phyloP scores from a whole-genome alignment of 2,113 vertebrate genomes.

The Salminus brasiliensis region DNA sequence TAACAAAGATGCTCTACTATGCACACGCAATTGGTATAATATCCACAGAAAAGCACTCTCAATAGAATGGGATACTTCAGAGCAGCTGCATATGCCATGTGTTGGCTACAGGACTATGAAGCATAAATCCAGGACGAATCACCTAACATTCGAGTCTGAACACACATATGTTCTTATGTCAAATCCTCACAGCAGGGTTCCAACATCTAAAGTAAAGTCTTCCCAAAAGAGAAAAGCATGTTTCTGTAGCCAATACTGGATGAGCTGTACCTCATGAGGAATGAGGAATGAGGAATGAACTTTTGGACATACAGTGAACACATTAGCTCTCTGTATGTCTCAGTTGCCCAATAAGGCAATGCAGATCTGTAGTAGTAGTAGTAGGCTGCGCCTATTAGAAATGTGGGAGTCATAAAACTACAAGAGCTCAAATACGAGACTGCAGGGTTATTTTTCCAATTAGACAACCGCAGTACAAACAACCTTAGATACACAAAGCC shows the following conservation, averaged over 20 bases:
- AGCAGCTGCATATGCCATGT: too few relatives aligned
- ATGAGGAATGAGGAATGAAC: background rate
- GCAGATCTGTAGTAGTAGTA: background rate
- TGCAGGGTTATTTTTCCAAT: background rate
- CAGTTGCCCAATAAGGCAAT: slow-evolving; percentile 3
- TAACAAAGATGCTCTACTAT: too few relatives aligned
- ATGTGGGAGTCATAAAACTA: background rate
- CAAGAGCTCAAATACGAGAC: background rate
- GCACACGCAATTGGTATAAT: too few relatives aligned
- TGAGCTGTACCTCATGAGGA: background rate
- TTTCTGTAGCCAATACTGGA: background rate
- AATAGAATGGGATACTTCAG: too few relatives aligned
- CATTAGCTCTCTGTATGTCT: background rate
- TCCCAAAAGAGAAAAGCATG: background rate
- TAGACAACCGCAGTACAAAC: background rate
- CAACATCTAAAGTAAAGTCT: background rate
- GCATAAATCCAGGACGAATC: too few relatives aligned
- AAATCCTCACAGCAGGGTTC: too few relatives aligned
- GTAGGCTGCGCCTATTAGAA: background rate
- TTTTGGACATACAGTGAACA: background rate
- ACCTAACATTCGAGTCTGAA: too few relatives aligned
- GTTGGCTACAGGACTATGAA: too few relatives aligned
- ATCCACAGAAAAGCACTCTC: too few relatives aligned
- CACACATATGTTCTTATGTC: too few relatives aligned
- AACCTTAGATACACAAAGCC: background rate